These are phyloP conservation scores for Dasypogon diadema DNA, from an alignment of 2,888 invertebrate species.

Conservation along the genomic window DNA sequence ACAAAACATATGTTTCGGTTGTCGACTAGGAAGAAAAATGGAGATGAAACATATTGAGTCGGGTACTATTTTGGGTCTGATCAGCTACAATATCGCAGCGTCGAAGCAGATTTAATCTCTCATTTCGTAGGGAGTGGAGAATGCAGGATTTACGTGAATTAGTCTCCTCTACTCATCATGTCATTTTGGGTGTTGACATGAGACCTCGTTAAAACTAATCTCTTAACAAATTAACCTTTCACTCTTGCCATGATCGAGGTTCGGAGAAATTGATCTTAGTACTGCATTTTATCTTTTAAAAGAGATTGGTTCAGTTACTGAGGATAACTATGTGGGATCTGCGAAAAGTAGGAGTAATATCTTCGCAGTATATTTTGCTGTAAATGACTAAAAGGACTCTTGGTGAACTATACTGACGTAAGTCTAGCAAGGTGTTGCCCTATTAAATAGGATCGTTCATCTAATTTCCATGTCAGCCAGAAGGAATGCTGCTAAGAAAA, in stretches of 20 bases:
- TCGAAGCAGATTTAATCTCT: constrained; percentile 3
- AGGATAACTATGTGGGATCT: no score
- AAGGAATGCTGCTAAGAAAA: no score
- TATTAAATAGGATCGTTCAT: no score
- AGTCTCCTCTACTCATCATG: constrained; percentile 2
- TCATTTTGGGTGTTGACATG: constrained; percentile 26
- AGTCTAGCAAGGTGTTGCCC: no score
- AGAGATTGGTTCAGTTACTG: no score
- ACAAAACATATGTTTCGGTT: constrained; percentile 46
- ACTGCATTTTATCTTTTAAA: no score
- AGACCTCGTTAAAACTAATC: constrained; percentile 44
- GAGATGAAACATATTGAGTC: constrained; percentile 40
- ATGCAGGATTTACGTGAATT: constrained; percentile 10
- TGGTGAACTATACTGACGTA: no score
- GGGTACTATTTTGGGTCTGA: constrained; percentile 29
- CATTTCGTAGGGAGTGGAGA: neutral
- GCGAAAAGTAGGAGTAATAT: no score
- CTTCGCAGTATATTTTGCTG: no score
- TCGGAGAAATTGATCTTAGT: constrained; percentile 9
- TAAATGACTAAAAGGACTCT: no score
- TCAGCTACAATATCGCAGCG: neutral
- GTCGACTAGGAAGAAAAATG: constrained; percentile 25
- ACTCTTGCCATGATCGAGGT: constrained; percentile 35
- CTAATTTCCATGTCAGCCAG: no score
- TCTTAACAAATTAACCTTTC: constrained; percentile 39